These are phyloP conservation scores for Ommatoiulus sabulosus DNA, from an alignment of 2,888 invertebrate genomes.

Conservation along the genomic window DNA sequence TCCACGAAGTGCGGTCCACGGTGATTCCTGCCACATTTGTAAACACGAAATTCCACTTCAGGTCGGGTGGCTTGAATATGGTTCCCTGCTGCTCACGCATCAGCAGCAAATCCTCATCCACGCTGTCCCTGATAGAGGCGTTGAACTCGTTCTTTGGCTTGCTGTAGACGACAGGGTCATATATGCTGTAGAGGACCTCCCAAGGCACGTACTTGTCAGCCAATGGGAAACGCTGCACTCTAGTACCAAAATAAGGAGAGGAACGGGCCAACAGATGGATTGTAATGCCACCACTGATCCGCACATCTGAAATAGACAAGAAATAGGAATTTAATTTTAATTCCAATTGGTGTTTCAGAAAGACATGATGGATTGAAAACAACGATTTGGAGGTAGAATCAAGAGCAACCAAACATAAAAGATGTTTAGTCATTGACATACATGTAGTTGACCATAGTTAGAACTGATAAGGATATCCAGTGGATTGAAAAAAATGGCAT, in stretches of 20 bases:
- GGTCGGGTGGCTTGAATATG: conserved; percentile 61
- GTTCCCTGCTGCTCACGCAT: conserved; percentile 51
- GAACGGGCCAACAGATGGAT: conserved; percentile 66
- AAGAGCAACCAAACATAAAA: too few relatives aligned
- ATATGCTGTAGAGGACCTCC: conserved; percentile 66
- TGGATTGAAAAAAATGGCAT: too few relatives aligned
- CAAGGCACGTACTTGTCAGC: conserved; percentile 68
- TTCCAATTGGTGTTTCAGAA: too few relatives aligned
- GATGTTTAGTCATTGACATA: too few relatives aligned
- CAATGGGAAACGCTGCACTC: conserved; percentile 66
- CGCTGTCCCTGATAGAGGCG: conserved; percentile 63
- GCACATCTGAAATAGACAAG: conserved; percentile 56
- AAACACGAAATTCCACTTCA: conserved; percentile 62
- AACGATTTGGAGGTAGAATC: too few relatives aligned
- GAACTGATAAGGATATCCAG: too few relatives aligned
- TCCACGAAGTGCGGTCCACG: conserved; percentile 63
- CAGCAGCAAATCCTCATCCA: conserved; percentile 66
- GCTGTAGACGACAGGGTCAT: conserved; percentile 67
- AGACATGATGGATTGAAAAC: too few relatives aligned
- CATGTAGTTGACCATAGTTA: too few relatives aligned
- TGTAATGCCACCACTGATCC: conserved; percentile 52
- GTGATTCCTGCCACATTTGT: conserved; percentile 62
- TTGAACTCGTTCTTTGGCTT: conserved; percentile 64
- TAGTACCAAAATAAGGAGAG: conserved; percentile 67
- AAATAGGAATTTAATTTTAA: too few relatives aligned